Conservation (phyloP, 92 coral and sea anemone species). For the Plumapathes pennacea region DNA sequence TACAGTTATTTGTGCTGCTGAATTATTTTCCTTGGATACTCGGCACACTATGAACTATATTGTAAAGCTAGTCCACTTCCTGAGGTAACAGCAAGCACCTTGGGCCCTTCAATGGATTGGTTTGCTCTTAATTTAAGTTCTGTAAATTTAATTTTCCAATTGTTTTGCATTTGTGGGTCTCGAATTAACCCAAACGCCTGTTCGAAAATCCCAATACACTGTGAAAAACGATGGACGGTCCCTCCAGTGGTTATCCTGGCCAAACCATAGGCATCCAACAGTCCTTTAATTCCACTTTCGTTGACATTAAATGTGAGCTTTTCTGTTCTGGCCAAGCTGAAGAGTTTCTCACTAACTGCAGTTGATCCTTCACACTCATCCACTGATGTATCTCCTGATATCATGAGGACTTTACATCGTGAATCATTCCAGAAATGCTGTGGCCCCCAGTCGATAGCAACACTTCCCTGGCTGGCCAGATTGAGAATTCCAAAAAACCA, state of each 20-base stretch:
- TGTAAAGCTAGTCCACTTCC: no score
- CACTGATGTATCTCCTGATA: slow-evolving; percentile 41
- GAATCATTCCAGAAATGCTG: slow-evolving; percentile 97
- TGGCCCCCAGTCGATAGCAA: slow-evolving; percentile 68
- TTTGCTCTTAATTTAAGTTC: slow-evolving; percentile 82
- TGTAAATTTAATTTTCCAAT: slow-evolving; percentile 97
- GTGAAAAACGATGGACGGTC: slow-evolving; percentile 81
- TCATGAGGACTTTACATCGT: slow-evolving; percentile 58
- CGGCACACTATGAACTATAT: no score
- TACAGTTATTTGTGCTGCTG: no score
- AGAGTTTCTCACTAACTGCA: slow-evolving; percentile 77
- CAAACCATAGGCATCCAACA: slow-evolving; percentile 79
- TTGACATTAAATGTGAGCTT: slow-evolving; percentile 77
- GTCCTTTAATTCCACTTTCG: slow-evolving; percentile 63
- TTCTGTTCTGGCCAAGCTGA: slow-evolving; percentile 66
- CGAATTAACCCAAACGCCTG: slow-evolving; percentile 92
- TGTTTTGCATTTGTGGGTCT: slow-evolving; percentile 84
- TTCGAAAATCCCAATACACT: slow-evolving; percentile 88
- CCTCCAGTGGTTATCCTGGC: slow-evolving; percentile 77
- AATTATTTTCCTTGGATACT: no score
- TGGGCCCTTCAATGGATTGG: slow-evolving; percentile 47
- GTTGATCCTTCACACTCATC: slow-evolving; percentile 74
- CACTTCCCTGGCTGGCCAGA: slow-evolving; percentile 25
- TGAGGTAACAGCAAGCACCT: no score
- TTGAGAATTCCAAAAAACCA: slow-evolving; percentile 85